Evolutionary conservation across 53 echinoderm and acorn worm genomes (phyloP), one percentile per base, ranked within the genome.

Genomic region (Echinometra lucunter): DNA sequence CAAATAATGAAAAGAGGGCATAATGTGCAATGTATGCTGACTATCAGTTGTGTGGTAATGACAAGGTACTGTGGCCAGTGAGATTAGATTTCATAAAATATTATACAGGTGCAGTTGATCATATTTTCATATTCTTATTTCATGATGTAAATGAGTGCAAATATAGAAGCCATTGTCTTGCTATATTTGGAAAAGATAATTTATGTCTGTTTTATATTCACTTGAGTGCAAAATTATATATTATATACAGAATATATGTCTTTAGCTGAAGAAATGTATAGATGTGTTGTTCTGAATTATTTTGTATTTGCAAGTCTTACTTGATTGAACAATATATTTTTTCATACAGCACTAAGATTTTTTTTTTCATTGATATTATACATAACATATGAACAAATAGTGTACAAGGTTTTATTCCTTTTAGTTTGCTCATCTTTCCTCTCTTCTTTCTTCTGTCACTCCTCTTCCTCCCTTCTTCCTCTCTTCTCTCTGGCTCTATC

Each of bases 21-120:
- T 78, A 35, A 30, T 78, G 78, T 78, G 78, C 78, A 78, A 78
- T 78, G 42, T 78, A 19, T 78, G 78, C 78, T 78, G 78, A 78
- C 78, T 42, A 18, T 40, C 8, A 74, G 35, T 23, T 34, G 74
- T 74, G 34, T 74, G 74, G 74, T 74, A 74, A 37, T 25, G 27
- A 37, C 1, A 40, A 42, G 21, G 42, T 42, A 28, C 38, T 42
- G 35, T 72, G 28, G n/a, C 72, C 35, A 40, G 35, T 78, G 42
- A 13, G 21, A 78, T 78, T 63, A 63, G 17, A 63, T 63, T 63
- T 63, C 7, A 69, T 34, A 34, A 32, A 63, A 63, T 30, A 72
- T 15, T 35, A 15, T 78, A n/a, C n/a, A n/a, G n/a, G n/a, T n/a
- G n/a, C n/a, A 42, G 38, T 78, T 6, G 38, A 40, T 78, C 23